These are phyloP conservation scores for Popillia japonica DNA, from an alignment of 1,140 invertebrate genomes.

Conservation along the genomic window DNA sequence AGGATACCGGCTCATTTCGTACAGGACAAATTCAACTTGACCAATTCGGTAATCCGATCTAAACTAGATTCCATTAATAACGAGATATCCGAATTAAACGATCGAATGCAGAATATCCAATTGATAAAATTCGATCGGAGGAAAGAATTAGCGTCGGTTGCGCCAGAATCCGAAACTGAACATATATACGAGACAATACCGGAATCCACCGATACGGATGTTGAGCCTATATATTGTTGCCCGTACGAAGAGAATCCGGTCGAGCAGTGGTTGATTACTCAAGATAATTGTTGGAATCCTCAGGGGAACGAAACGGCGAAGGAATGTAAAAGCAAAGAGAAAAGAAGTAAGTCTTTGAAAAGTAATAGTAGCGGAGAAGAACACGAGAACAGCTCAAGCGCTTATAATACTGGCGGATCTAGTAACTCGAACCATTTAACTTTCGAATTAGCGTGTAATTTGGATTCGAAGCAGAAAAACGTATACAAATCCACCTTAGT, in stretches of 20 bases:
- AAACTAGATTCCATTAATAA: constrained; percentile 58
- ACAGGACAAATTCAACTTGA: constrained; percentile 55
- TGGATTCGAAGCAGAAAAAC: constrained; percentile 62
- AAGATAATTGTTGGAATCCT: constrained; percentile 57
- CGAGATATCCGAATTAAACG: constrained; percentile 57
- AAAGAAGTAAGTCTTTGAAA: constrained; percentile 58
- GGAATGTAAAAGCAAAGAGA: constrained; percentile 48
- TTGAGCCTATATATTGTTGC: constrained; percentile 72
- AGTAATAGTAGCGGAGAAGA: constrained; percentile 67
- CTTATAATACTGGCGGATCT: constrained; percentile 81
- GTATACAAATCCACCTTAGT: constrained; percentile 59
- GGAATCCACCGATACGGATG: constrained; percentile 66
- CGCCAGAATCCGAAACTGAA: constrained; percentile 63
- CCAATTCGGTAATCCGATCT: constrained; percentile 55
- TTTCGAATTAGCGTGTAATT: constrained; percentile 65
- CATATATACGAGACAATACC: constrained; percentile 77
- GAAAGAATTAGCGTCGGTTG: constrained; percentile 52
- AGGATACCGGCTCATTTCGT: constrained; percentile 54
- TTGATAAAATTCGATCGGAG: constrained; percentile 54
- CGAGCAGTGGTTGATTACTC: constrained; percentile 56
- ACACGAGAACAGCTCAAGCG: constrained; percentile 73
- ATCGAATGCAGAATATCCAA: constrained; percentile 59
- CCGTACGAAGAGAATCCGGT: constrained; percentile 65
- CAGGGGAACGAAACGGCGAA: constrained; percentile 45
- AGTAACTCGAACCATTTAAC: constrained; percentile 76